Base-by-base conservation (phyloP, 2,113 vertebrate species). In the Pristiophorus japonicus region DNA sequence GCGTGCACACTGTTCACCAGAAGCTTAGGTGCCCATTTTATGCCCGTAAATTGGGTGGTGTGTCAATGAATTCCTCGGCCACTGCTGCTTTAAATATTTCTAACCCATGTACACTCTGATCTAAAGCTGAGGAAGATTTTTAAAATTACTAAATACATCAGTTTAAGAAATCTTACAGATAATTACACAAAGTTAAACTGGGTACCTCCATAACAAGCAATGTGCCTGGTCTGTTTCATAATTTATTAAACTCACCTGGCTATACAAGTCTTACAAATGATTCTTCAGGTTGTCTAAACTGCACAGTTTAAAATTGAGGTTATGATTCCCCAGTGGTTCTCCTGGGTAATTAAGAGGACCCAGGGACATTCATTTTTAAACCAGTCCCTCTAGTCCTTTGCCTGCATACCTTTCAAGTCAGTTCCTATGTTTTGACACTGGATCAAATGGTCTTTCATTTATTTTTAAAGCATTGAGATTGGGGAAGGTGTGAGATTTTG, bases 321-420 rank as follows among this genome's bases (percentile, higher is more conserved):
- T 94, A 42, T 94, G 8, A 67, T 94, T 94, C 42, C 38, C 38
- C 63, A 24, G 92, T 27, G 92, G 45, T 94, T 94, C 65, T 67
- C 38, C 38, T 45, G 20, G 92, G 34, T 66, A 67, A 65, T 67
- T 94, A 94, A 94, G 55, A 90, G 3, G 51, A 90, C 87, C 51
- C 51, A 24, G 51, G 62, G 59, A 94, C 65, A 67, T 94, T 94
- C 92, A 67, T 67, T 94, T 66, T 94, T 94, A 94, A 94, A 94
- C 10, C 0, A 67, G 38, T 66, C 65, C 92, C 92, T 27, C 92
- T 11, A 14, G 92, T 67, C 62, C 24, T 67, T 63, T 45, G n/a
- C 24, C 38, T 94, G 10, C 42, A 30, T 14, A 67, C 8, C 65
- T 67, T 94, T 94, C 63, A 94, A 67, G 65, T 38, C 62, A 20